Conservation (phyloP, 2,797 vertebrate species). For the Florisuga fusca region DNA sequence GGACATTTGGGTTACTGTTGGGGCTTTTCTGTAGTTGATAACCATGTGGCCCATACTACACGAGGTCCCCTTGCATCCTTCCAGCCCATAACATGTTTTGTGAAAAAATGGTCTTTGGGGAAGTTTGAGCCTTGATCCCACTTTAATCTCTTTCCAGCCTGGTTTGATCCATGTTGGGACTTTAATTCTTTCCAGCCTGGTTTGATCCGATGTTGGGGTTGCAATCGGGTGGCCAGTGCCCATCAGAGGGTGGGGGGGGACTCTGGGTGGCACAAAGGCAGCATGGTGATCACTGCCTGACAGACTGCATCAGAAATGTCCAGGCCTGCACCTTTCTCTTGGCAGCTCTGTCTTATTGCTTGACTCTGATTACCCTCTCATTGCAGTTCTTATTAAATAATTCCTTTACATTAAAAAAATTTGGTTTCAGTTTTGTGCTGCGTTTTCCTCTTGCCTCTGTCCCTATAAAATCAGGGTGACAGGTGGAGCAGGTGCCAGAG, state of each 20-base stretch:
- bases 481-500: neutral
- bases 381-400: neutral
- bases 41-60: neutral
- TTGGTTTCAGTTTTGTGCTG: neutral
- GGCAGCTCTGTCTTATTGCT: neutral
- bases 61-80: neutral
- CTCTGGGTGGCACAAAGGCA: neutral
- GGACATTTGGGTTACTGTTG: neutral
- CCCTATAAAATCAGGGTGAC: neutral
- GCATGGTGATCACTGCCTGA: rapidly evolving
- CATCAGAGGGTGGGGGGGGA: neutral
- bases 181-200: neutral
- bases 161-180: neutral
- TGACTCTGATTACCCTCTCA: neutral
- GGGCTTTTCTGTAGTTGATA: neutral
- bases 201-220: rapidly evolving
- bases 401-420: neutral
- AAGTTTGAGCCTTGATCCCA: neutral
- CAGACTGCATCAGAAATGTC: neutral
- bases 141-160: neutral
- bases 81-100: neutral
- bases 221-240: neutral
- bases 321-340: neutral
- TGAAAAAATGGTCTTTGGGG: neutral
- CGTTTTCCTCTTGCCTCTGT: neutral